Base-by-base conservation (phyloP, 2,113 vertebrate species). In the Anarhynchus alexandrinus region DNA sequence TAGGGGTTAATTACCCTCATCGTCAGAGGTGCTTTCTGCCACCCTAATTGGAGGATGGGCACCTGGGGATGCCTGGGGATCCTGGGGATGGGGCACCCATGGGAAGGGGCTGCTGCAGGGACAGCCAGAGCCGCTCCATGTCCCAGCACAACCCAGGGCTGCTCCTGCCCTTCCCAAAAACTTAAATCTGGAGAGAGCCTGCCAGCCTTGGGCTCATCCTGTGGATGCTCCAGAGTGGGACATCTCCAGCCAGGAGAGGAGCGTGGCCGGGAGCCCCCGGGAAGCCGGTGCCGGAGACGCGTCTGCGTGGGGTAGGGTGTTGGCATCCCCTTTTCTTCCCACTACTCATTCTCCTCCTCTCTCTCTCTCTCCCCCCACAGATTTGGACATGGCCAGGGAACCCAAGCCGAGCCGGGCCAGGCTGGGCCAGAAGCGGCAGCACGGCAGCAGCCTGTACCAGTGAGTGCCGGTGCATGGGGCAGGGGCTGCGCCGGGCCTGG, bases 371-470 rank as follows among this genome's bases (percentile, higher is more conserved):
- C 65, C n/a, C 40, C 40, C 78, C 26, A 18, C 97, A 97, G 97
- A 96, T 86, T 16, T 85, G 25, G 92, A 97, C 83, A 97, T 97
- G 97, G 92, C 97, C 84, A 70, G 12, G 38, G 95, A 98, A 34
- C 36, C 94, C 70, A 95, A 89, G 69, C 70, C 43, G 0, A 65
- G 96, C 73, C 86, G 85, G 45, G 65, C 82, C 52, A 54, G n/a
- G 78, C 65, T 90, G 72, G 92, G 96, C 71, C 97, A 90, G 93
- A 98, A 97, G 96, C 73, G 86, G 69, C 97, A 95, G 30, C 93
- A 94, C 17, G 20, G 91, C 59, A 73, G 77, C 58, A 69, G 86
- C 54, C 12, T 96, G 40, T 97, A 95, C 93, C 74, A 93, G 98
- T 98, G 94, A 98, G 98, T 98, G 67, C 21, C 2, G 0, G 57